phyloP scores from a whole-genome alignment of 2,888 invertebrate species.

The Agapostemon virescens region DNA sequence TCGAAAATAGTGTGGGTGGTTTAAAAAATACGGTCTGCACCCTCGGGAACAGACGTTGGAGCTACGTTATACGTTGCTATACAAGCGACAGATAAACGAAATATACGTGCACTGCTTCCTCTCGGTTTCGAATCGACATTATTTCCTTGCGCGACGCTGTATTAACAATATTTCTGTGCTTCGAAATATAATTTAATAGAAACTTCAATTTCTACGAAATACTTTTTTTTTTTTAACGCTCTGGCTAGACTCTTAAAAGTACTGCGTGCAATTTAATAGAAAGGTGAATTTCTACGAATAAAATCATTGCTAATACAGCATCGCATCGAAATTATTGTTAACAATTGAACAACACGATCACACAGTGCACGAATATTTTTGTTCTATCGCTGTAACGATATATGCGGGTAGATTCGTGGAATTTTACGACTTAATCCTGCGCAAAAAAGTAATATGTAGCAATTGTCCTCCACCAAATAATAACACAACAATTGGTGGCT shows the following conservation, averaged over 20 bases:
- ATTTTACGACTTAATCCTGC: constrained; percentile 46
- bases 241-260: not conserved
- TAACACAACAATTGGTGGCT: constrained; percentile 39
- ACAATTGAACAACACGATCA: not conserved
- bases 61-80: constrained; percentile 49
- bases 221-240: not conserved
- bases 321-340: not conserved
- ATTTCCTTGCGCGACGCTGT: not conserved
- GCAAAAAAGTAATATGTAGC: constrained; percentile 55
- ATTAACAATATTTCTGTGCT: not conserved
- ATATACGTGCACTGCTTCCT: not conserved
- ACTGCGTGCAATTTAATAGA: not conserved
- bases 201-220: not conserved
- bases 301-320: not conserved
- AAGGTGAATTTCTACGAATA: not conserved
- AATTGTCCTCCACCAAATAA: constrained; percentile 68
- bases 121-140: not conserved
- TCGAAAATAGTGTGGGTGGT: constrained; percentile 52
- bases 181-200: not conserved
- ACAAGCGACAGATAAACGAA: constrained; percentile 1
- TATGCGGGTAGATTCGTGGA: constrained; percentile 35
- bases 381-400: constrained; percentile 27
- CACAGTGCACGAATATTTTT: not conserved
- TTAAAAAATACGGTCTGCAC: constrained; percentile 38
- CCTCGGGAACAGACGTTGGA: constrained; percentile 34